phyloP scores from a whole-genome alignment of 2,888 invertebrate species.

The Ophonus ardosiacus region DNA sequence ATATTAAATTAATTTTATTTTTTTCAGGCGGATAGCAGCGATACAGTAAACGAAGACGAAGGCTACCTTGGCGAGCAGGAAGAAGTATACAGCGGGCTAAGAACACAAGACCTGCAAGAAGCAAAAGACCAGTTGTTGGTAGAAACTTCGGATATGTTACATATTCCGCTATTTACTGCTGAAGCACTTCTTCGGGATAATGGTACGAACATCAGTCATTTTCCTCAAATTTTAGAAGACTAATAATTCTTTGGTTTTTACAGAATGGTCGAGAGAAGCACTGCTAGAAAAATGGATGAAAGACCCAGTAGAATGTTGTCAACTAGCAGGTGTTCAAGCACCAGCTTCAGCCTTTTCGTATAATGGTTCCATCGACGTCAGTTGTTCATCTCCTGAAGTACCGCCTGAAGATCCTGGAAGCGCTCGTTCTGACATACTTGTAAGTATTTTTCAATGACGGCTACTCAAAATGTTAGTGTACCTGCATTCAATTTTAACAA shows the following conservation, averaged over 20 bases:
- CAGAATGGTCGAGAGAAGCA: conserved; percentile 84
- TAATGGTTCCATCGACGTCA: conserved; percentile 73
- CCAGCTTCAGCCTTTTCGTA: conserved; percentile 76
- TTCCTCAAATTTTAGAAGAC: background rate
- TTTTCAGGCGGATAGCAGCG: conserved; percentile 75
- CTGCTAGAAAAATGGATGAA: conserved; percentile 84
- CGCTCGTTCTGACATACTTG: conserved; percentile 42
- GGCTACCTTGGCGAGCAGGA: conserved; percentile 74
- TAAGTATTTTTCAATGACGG: background rate
- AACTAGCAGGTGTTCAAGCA: conserved; percentile 82
- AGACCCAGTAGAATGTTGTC: conserved; percentile 82
- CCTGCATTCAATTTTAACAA: too few relatives aligned
- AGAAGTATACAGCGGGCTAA: conserved; percentile 80
- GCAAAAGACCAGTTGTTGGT: conserved; percentile 84
- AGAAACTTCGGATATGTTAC: conserved; percentile 85
- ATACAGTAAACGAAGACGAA: conserved; percentile 77
- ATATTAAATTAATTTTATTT: background rate
- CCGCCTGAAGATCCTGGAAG: conserved; percentile 51
- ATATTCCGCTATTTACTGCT: conserved; percentile 83
- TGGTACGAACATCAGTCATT: conserved; percentile 74
- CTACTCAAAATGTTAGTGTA: too few relatives aligned
- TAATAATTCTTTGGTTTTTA: conserved; percentile 60
- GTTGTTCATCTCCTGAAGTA: conserved; percentile 58
- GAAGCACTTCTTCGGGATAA: conserved; percentile 83
- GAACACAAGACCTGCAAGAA: conserved; percentile 83